Base-by-base conservation (phyloP, 2,797 vertebrate species). In the Numenius phaeopus region DNA sequence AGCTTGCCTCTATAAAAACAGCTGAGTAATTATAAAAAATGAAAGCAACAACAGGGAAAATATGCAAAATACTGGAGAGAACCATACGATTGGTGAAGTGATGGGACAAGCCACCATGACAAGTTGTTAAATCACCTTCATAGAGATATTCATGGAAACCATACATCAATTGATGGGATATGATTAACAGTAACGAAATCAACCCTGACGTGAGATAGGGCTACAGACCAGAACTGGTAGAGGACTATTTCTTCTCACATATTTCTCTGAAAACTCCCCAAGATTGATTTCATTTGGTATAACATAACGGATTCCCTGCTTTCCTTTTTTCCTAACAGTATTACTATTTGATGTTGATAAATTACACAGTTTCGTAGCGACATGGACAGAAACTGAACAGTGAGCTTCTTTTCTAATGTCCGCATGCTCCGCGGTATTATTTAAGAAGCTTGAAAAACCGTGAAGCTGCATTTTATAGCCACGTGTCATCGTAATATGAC, bases 401-500 rank as follows among this genome's bases (percentile, higher is more conserved):
- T 14, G 29, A 47, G 19, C 34, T 46, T 34, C 8, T 34, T 55
- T 61, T 75, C 24, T 27, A 14, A 76, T 2, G 14, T 19, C 50
- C 16, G 24, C 39, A 22, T 7, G 17, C 39, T 40, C 11, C 21
- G 27, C 1, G 2, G 7, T 17, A n/a, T 11, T 57, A 62, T 50
- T 44, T 39, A n/a, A 65, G 39, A 49, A 24, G 13, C 50, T 10
- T n/a, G 29, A 18, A 40, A 44, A 30, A 62, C 11, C 2, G 7
- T 13, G 23, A 62, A 30, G 44, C 7, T 11, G 32, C 37, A 5
- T 44, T 37, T 67, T 34, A 29, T 2, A 37, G 47, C 39, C 49
- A 6, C 3, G 14, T 10, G 2, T 24, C 11, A 23, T 1, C 23
- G n/a, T 12, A 20, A 16, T 20, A 5, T 1, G 23, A 24, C 2